Conservation (phyloP, 2,888 invertebrate species). For the Esperia sulphurella region DNA sequence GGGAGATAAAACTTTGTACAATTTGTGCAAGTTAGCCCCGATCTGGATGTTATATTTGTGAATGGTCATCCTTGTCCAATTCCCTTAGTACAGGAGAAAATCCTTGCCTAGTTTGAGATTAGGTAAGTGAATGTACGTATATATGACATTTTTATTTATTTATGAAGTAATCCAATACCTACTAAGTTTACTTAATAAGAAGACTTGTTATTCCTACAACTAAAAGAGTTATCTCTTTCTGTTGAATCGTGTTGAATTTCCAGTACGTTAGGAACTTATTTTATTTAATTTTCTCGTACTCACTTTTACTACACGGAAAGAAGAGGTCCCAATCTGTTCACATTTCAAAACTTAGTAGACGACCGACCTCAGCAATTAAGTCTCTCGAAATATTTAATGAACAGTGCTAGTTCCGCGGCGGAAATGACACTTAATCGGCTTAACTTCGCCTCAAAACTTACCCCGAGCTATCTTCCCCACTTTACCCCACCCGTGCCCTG, state of each 20-base stretch:
- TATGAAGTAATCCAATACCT: too few relatives aligned
- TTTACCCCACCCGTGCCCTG: conserved; percentile 19
- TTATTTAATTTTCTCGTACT: conserved; percentile 17
- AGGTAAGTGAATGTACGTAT: too few relatives aligned
- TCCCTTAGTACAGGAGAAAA: too few relatives aligned
- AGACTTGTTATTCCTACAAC: too few relatives aligned
- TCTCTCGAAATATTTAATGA: conserved; percentile 76
- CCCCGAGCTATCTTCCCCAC: conserved; percentile 34
- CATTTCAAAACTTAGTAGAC: conserved; percentile 53
- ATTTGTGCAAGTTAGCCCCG: too few relatives aligned
- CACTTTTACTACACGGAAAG: conserved; percentile 25
- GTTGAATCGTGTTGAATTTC: conserved; percentile 2
- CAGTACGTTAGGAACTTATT: conserved; percentile 10
- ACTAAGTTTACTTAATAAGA: too few relatives aligned
- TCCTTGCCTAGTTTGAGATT: too few relatives aligned
- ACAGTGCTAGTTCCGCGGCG: conserved; percentile 72
- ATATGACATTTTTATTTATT: too few relatives aligned
- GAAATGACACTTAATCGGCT: conserved; percentile 77
- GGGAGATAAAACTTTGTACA: too few relatives aligned
- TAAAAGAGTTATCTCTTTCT: too few relatives aligned
- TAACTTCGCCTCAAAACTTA: conserved; percentile 74
- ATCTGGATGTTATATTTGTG: too few relatives aligned
- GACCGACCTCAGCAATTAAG: conserved; percentile 69
- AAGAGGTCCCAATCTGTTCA: conserved; percentile 43
- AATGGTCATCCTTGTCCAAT: too few relatives aligned